Percentiles rank a stretch among this genome's conserved stretches.
Evolutionary conservation across 53 echinoderm and acorn worm species (phyloP).

Genomic region (Mesocentrotus franciscanus): DNA sequence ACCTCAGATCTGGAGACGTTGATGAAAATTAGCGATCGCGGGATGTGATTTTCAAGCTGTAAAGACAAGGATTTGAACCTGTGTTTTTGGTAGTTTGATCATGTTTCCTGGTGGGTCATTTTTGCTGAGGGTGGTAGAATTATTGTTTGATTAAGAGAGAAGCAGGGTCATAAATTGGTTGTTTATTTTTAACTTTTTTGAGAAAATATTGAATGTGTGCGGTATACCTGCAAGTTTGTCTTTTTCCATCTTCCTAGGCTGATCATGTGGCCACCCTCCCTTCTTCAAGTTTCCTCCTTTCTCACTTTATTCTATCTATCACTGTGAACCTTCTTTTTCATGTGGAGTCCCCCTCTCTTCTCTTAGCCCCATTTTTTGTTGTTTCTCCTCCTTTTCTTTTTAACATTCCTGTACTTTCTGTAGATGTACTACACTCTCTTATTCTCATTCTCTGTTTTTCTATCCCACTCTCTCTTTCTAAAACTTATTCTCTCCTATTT

Average conservation of each 20-base stretch:
- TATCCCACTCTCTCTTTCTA: not conserved
- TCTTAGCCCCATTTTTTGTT: not conserved
- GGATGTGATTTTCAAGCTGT: conserved; percentile 8
- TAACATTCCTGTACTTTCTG: not conserved
- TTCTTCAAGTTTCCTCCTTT: not conserved
- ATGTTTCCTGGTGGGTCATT: not conserved
- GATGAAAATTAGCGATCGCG: conserved; percentile 20
- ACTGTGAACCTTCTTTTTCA: no score
- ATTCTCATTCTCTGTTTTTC: not conserved
- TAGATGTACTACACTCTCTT: not conserved
- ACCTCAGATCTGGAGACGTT: conserved; percentile 43
- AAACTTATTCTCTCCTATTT: not conserved
- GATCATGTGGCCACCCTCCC: not conserved
- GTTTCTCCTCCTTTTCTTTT: not conserved
- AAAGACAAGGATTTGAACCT: not conserved
- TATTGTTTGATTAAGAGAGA: not conserved
- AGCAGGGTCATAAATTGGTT: not conserved
- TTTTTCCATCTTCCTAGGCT: not conserved
- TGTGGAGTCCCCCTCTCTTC: no score
- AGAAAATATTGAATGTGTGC: not conserved
- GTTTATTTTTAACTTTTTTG: not conserved
- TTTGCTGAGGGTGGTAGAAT: conserved; percentile 37
- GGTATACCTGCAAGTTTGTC: not conserved
- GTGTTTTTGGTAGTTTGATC: conserved; percentile 2
- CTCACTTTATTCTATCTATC: no score